Base-by-base conservation (phyloP, 2,888 invertebrate genomes). In the Tethea ocularis region DNA sequence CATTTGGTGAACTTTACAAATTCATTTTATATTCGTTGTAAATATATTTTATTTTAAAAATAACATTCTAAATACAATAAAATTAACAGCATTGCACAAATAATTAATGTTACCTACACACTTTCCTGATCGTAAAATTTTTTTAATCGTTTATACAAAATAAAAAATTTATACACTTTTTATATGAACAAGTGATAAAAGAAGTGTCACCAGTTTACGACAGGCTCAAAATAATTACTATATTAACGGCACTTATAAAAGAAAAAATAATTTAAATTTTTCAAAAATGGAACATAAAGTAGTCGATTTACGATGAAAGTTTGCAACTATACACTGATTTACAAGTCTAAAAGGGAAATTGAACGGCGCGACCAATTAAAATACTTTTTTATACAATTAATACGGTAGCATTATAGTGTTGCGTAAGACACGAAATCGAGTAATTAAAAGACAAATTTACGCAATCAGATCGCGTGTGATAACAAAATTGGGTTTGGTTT, bases 381-480 rank as follows among this genome's bases (percentile, higher is more conserved):
- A 65, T 56, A 54, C 73, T 76, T 67, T 77, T 80, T 73, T 71
- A 69, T 76, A 77, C 76, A 88, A 86, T 88, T 87, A 87, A 87
- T 88, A 85, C 86, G 81, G 88, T 85, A 85, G 85, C 85, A 75
- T 72, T 78, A 70, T 74, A 75, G 74, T 67, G 74, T 89, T 88
- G 78, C 78, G 78, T 74, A 86, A 91, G 72, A 46, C 20, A 46
- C 46, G 46, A 71, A 58, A 52, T 66, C 67, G 68, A 62, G 80
- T 79, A 86, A 87, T 88, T 88, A 88, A 83, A 78, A 66, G 72
- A 79, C 83, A 78, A 85, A 86, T 87, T 88, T 88, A 88, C 87
- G 88, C 82, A 88, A 87, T 72, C 68, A 72, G 86, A 87, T 86
- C 77, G 81, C 74, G 80, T 79, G 70, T 69, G 87, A 87, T 86